Base-by-base conservation (phyloP, 2,888 invertebrate genomes). In the Steromphala cineraria region DNA sequence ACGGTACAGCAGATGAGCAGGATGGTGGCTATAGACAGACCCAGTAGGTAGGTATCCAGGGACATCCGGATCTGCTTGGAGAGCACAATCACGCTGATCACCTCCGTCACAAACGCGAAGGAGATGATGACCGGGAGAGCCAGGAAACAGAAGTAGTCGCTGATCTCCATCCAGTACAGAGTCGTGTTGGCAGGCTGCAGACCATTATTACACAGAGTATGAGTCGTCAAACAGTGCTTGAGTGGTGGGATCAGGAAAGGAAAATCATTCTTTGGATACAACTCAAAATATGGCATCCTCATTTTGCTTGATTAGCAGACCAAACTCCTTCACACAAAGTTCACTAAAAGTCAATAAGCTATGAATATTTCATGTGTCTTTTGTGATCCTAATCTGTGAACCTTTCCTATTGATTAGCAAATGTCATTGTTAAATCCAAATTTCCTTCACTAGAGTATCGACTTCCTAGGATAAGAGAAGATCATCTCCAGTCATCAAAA, bases 1-100 rank as follows among this genome's bases (percentile, higher is more conserved):
- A 84, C 84, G 0, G 91, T 89, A 28, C 89, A 86, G 8, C 85
- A 52, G 0, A 90, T 83, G 76, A 91, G 87, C 24, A 91, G 75
- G 5, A 89, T 81, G 74, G 89, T 87, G 21, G 90, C 86, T 31
- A 89, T 74, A 19, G 89, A 87, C 67, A 92, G 87, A 5, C 91
- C 91, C n/a, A 91, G 83, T 53, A 92, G 85, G 83, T 91, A 92
- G 13, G 90, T 90, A 84, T 92, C 91, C 80, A 91, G 84, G 1
- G 91, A 91, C 53, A 87, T 86, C 13, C 88, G 83, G 15, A 89
- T 85, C 83, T 91, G 92, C 53, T 87, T 86, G 36, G 87, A 84
- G 36, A 92, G 82, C n/a, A 91, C 89, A 19, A 89, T 81, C n/a
- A 92, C 83, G 82, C 91, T 91, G 75, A 91, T 84, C 53, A 92